A percentile compares a stretch with the other conserved stretches of the same genome.
Evolutionary conservation across 2,113 vertebrate species (phyloP).

Genomic region (Speoplatyrhinus poulsoni): DNA sequence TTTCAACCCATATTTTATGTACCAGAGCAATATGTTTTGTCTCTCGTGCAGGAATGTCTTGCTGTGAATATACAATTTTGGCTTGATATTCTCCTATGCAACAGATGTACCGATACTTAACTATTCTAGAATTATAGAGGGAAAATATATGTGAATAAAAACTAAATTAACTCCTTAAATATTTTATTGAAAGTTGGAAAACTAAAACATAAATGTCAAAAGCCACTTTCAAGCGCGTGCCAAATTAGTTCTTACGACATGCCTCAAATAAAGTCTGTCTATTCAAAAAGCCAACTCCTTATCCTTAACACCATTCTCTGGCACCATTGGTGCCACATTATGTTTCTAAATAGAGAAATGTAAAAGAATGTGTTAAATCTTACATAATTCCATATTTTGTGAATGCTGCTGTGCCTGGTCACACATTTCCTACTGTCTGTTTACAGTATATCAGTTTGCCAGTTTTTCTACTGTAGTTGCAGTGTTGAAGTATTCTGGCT

Average conservation of each 20-base stretch:
- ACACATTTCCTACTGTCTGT: no score
- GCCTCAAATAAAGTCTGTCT: neutral
- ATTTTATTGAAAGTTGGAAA: slow-evolving; percentile 26
- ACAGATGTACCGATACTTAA: slow-evolving; percentile 4
- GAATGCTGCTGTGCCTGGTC: no score
- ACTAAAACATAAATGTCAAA: slow-evolving; percentile 2
- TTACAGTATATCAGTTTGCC: no score
- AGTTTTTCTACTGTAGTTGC: no score
- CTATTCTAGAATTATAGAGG: neutral
- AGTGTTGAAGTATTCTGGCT: no score
- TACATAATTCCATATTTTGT: no score
- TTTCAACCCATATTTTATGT: neutral
- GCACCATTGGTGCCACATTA: neutral
- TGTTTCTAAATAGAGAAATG: no score
- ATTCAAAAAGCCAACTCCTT: neutral
- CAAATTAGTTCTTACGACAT: slow-evolving; percentile 21
- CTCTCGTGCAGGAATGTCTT: neutral
- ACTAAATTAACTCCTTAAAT: slow-evolving; percentile 28
- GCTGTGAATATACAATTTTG: neutral
- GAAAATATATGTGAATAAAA: slow-evolving; percentile 13
- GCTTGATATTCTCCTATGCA: slow-evolving; percentile 7
- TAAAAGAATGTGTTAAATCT: no score
- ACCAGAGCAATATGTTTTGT: neutral
- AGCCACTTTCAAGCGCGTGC: slow-evolving; percentile 13
- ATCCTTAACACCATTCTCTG: neutral